Conservation (phyloP, 2,113 vertebrate genomes). For the Pseudorhombus dupliciocellatus region DNA sequence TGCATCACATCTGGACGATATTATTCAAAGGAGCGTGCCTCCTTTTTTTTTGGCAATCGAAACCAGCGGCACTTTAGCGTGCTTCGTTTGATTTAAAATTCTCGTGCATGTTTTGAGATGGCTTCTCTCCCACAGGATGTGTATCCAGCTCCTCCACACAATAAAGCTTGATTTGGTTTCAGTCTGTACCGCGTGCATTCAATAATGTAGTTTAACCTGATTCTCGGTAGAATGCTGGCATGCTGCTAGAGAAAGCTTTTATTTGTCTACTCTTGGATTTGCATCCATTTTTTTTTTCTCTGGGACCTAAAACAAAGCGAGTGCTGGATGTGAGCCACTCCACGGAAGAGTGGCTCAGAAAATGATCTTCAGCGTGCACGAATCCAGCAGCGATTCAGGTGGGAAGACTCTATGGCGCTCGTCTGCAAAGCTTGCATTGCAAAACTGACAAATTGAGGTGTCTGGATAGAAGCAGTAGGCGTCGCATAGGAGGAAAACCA, state of each 20-base stretch:
- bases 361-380: conserved; percentile 69
- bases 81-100: conserved; percentile 57
- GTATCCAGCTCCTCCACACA: conserved; percentile 55
- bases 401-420: conserved; percentile 54
- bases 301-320: conserved; percentile 74
- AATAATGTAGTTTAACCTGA: conserved; percentile 63
- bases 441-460: conserved; percentile 63
- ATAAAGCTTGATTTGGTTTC: conserved; percentile 70
- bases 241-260: conserved; percentile 59
- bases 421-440: conserved; percentile 50
- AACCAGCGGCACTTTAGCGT: conserved; percentile 44
- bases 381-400: conserved; percentile 68
- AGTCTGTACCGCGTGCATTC: conserved; percentile 51
- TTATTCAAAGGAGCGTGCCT: conserved; percentile 40
- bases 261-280: conserved; percentile 69
- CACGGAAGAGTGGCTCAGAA: conserved; percentile 70
- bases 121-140: conserved; percentile 52
- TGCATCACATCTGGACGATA: conserved; percentile 47
- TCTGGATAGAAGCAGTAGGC: conserved; percentile 20
- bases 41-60: conserved; percentile 26
- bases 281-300: conserved; percentile 58
- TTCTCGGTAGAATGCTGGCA: conserved; percentile 62
- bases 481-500: conserved; percentile 8
- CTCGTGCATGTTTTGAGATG: conserved; percentile 45
- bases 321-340: conserved; percentile 71